Base-by-base conservation (phyloP, 2,797 vertebrate genomes). In the Telmatherina bonti region DNA sequence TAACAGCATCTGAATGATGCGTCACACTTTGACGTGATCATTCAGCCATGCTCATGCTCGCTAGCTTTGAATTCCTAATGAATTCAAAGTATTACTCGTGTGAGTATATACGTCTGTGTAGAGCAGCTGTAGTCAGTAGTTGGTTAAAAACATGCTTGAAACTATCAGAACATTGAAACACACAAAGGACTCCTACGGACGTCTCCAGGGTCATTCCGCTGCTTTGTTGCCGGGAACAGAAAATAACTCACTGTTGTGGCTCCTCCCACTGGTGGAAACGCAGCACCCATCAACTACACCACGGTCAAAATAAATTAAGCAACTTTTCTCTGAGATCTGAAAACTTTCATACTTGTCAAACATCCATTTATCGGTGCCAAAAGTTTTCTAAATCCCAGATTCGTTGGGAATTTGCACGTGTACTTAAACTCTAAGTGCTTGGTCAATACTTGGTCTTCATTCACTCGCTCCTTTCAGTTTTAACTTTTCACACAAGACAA, bases 81-180 rank as follows among this genome's bases (percentile, higher is more conserved):
- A 56, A 82, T 77, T 82, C 72, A 78, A 80, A 74, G 57, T 51
- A 6, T 75, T 47, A 62, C 8, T 55, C 20, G 38, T 27, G 49
- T 41, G n/a, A 79, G 36, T 22, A 62, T 8, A 33, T 33, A 35
- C 22, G 36, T 63, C 15, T 54, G 24, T 41, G n/a, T 2, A 41
- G 6, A 31, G 41, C 31, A 54, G 35, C n/a, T 63, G 4, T 10
- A 20, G 47, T 41, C 2, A n/a, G n/a, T n/a, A n/a, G n/a, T n/a
- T 33, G 63, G 11, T 12, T 8, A 52, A 70, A 54, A 3, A 47
- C 56, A 75, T 67, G 58, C 58, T 63, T 67, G 11, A 72, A 47
- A 33, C n/a, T 30, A 33, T 27, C 29, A 43, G 45, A 26, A 2
- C 35, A 43, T 38, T 15, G 51, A 58, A 30, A 33, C n/a, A 22